Percentiles rank a stretch among this genome's conserved stretches.
phyloP scores from a whole-genome alignment of 2,797 vertebrate genomes.

The Gouania willdenowi region DNA sequence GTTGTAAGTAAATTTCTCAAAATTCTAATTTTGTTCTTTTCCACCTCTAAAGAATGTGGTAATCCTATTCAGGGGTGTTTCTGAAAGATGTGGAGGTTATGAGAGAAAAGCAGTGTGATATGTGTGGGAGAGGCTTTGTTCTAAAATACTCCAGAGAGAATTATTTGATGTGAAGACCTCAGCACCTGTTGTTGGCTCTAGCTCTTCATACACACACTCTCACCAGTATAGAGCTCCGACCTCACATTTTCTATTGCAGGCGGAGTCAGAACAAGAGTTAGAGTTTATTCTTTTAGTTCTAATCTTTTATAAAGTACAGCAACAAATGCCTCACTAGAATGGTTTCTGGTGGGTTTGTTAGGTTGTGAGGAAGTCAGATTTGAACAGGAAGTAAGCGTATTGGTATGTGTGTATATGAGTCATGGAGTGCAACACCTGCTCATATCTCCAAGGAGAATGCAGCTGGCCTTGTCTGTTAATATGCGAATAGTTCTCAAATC shows the following conservation, averaged over 20 bases:
- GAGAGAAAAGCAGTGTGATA: conserved; percentile 22
- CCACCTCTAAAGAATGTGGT: conserved; percentile 5
- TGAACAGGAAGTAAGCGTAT: conserved; percentile 21
- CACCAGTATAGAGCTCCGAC: conserved; percentile 4
- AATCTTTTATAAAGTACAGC: conserved; percentile 51
- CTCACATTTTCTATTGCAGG: conserved; percentile 10
- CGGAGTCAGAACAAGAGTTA: background rate
- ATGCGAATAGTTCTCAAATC: conserved; percentile 25
- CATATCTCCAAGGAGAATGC: conserved; percentile 44
- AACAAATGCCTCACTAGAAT: conserved; percentile 48
- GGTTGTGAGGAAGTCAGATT: conserved; percentile 48
- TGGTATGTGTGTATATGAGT: conserved; percentile 46
- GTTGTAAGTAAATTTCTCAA: conserved; percentile 5
- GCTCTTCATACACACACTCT: conserved; percentile 5
- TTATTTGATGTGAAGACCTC: conserved; percentile 22
- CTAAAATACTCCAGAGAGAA: conserved; percentile 29
- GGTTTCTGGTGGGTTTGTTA: conserved; percentile 47
- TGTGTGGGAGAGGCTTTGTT: conserved; percentile 11
- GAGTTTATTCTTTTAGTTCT: background rate
- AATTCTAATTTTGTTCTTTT: too few species aligned
- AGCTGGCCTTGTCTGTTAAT: conserved; percentile 53
- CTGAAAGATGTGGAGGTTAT: conserved; percentile 18
- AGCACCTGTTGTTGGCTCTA: conserved; percentile 36
- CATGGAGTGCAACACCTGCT: conserved; percentile 58
- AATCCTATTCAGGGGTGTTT: conserved; percentile 9